Evolutionary conservation across 2,888 invertebrate genomes (phyloP).

Genomic region (Panopea generosa): DNA sequence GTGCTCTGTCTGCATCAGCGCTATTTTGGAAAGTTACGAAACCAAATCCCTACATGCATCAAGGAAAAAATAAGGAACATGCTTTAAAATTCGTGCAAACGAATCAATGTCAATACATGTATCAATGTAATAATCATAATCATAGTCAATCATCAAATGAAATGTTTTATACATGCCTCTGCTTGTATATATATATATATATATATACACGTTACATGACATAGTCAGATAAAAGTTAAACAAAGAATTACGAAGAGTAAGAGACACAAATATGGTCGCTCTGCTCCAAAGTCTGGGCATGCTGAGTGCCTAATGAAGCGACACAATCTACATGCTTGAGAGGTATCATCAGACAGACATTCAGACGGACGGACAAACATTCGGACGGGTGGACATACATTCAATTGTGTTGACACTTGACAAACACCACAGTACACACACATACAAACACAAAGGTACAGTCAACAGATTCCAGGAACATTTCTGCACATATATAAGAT

Average conservation of each 20-base stretch:
- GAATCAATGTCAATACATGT: constrained; percentile 73
- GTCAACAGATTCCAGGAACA: too few species aligned
- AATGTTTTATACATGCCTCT: constrained; percentile 53
- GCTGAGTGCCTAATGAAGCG: constrained; percentile 67
- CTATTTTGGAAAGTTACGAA: constrained; percentile 99
- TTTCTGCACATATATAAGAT: too few species aligned
- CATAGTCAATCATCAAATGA: constrained; percentile 60
- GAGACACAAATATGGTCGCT: constrained; percentile 49
- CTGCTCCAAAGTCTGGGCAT: constrained; percentile 60
- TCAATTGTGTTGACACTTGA: not conserved
- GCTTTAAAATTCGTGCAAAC: constrained; percentile 83
- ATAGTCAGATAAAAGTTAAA: constrained; percentile 53
- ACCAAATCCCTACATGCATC: constrained; percentile 99
- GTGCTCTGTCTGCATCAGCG: constrained; percentile 99
- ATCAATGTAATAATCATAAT: constrained; percentile 61
- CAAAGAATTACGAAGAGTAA: constrained; percentile 52
- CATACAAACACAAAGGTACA: constrained; percentile 16
- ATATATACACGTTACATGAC: constrained; percentile 30
- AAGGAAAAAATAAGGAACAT: constrained; percentile 90
- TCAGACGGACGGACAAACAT: constrained; percentile 31
- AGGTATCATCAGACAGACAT: constrained; percentile 45
- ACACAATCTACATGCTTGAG: constrained; percentile 64
- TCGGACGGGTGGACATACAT: constrained; percentile 8
- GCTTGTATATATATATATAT: not conserved
- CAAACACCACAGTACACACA: constrained; percentile 16